phyloP scores from a whole-genome alignment of 2,113 vertebrate species.

The Sciurus niger region DNA sequence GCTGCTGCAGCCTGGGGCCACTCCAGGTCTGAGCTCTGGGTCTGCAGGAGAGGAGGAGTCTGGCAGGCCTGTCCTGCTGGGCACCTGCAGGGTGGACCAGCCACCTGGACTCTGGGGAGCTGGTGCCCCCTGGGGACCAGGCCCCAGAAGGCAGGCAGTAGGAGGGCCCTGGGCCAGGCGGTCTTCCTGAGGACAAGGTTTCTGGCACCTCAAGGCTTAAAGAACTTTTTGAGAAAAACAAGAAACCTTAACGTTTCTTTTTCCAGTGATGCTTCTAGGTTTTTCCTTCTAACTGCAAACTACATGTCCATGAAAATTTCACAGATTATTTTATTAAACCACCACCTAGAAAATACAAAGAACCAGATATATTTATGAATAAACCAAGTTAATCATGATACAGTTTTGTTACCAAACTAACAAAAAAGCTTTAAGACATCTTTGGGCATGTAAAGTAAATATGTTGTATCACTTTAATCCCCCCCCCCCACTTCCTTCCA shows the following conservation, averaged over 20 bases:
- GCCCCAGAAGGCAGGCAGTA: background rate
- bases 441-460: background rate
- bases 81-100: background rate
- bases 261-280: background rate
- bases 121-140: background rate
- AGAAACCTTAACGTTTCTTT: background rate
- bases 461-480: background rate
- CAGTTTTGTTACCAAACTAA: background rate
- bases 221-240: background rate
- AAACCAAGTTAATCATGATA: background rate
- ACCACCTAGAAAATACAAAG: background rate
- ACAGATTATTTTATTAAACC: background rate
- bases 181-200: background rate
- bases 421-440: background rate
- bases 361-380: background rate
- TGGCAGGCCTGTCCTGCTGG: conserved; percentile 16
- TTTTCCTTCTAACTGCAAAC: background rate
- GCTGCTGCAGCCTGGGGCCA: background rate
- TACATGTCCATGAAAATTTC: background rate
- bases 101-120: background rate
- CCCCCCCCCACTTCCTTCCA: background rate
- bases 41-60: background rate
- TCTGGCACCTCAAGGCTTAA: background rate
- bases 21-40: conserved; percentile 19
- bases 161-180: background rate